phyloP scores from a whole-genome alignment of 35 echinoderm and acorn worm species.

The Patiria miniata region DNA sequence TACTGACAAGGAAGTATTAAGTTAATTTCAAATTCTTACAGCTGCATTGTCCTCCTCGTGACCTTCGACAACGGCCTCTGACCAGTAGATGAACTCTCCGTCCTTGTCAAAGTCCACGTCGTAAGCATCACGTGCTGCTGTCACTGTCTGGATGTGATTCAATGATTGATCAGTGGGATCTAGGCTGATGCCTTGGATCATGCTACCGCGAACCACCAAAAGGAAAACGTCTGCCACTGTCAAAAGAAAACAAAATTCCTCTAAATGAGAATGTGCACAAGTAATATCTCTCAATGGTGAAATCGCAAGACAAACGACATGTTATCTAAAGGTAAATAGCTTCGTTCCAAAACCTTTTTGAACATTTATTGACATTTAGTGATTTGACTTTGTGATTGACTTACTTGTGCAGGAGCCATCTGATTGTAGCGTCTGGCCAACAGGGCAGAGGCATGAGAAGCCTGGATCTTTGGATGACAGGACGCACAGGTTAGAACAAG shows the following conservation, averaged over 20 bases:
- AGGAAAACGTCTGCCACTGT: slow-evolving; percentile 51
- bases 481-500: slow-evolving; percentile 59
- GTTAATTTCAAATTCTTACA: slow-evolving; percentile 40
- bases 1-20: too few relatives aligned
- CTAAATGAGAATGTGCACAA: not conserved
- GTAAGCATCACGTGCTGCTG: slow-evolving; percentile 13
- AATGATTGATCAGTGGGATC: slow-evolving; percentile 25
- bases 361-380: too few relatives aligned
- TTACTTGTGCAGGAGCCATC: slow-evolving; percentile 34
- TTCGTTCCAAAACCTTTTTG: too few relatives aligned
- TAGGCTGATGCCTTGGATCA: slow-evolving; percentile 29
- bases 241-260: not conserved
- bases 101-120: slow-evolving; percentile 75
- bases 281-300: too few relatives aligned
- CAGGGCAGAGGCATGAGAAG: slow-evolving; percentile 61
- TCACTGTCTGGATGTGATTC: slow-evolving; percentile 39
- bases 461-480: slow-evolving; percentile 36
- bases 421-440: slow-evolving; percentile 44
- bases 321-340: too few relatives aligned
- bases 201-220: not conserved
- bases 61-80: slow-evolving; percentile 30
- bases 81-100: slow-evolving; percentile 69
- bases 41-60: slow-evolving; percentile 1
- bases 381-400: too few relatives aligned
- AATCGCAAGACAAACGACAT: too few relatives aligned